Percentiles rank a stretch among this genome's conserved stretches.
Conservation (phyloP, 1,140 invertebrate genomes). For the Arion vulgaris region DNA sequence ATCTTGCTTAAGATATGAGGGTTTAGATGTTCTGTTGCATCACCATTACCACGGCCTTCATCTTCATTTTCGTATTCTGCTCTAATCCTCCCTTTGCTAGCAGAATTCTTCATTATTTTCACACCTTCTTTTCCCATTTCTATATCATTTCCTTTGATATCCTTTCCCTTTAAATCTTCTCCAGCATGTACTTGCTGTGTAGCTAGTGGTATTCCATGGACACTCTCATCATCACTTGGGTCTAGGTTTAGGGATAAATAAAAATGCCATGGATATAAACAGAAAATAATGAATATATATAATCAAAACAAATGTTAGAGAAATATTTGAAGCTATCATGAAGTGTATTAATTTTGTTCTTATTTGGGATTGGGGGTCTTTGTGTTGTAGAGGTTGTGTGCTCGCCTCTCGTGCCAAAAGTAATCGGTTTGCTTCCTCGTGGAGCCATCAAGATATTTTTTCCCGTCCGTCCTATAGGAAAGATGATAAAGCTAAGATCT, state of each 20-base stretch:
- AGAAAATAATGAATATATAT: too few species aligned
- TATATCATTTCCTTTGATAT: background rate
- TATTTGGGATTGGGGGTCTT: too few species aligned
- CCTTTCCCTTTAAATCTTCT: background rate
- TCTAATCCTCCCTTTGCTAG: background rate
- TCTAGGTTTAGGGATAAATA: background rate
- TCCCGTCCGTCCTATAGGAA: too few species aligned
- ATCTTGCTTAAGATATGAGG: conserved; percentile 15
- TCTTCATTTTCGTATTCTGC: conserved; percentile 5
- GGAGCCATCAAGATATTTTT: too few species aligned
- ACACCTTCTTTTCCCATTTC: background rate
- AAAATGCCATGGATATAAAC: background rate
- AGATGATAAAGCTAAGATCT: too few species aligned
- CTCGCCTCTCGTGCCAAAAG: too few species aligned
- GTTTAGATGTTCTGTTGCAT: background rate
- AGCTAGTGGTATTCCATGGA: background rate
- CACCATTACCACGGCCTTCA: background rate
- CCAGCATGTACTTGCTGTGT: background rate
- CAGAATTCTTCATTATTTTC: background rate
- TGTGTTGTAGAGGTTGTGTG: too few species aligned
- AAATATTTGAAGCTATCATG: too few species aligned
- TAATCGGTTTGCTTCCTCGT: too few species aligned
- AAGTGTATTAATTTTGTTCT: too few species aligned
- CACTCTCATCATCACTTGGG: conserved; percentile 33
- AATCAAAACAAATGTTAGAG: too few species aligned